Evolutionary conservation across 2,113 vertebrate species (phyloP).

Genomic region (Geococcyx californianus): DNA sequence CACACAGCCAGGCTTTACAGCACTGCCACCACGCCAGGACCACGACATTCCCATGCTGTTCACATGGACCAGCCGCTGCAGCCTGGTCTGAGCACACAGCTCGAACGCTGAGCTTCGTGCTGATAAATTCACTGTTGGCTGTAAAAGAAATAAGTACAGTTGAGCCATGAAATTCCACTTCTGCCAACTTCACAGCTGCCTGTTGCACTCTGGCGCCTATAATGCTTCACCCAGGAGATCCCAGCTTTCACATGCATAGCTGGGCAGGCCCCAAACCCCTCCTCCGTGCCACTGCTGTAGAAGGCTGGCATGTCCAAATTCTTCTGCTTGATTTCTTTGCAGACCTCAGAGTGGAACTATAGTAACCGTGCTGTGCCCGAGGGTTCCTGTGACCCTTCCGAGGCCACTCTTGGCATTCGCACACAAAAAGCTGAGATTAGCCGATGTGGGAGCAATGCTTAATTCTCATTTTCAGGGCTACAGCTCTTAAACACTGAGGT

Average conservation of each 20-base stretch:
- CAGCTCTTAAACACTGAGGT: not conserved
- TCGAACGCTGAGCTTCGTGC: not conserved
- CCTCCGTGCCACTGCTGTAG: not conserved
- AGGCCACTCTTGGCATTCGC: not conserved
- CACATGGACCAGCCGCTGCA: rapidly evolving
- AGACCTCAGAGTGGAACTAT: not conserved
- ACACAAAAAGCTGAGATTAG: not conserved
- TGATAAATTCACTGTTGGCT: not conserved
- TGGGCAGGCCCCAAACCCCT: not conserved
- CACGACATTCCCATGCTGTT: rapidly evolving
- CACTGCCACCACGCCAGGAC: not conserved
- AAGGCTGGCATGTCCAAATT: not conserved
- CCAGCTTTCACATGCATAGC: not conserved
- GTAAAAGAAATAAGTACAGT: not conserved
- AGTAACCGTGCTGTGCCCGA: not conserved
- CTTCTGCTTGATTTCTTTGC: not conserved
- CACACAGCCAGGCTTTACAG: not conserved
- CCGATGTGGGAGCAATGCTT: not conserved
- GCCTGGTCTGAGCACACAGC: not conserved
- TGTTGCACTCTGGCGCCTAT: not conserved
- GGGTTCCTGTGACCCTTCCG: not conserved
- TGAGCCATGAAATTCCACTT: not conserved
- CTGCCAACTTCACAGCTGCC: not conserved
- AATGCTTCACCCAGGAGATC: not conserved
- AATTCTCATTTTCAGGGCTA: not conserved